Conservation (phyloP, 2,113 vertebrate species). For the Corydoras sp. region DNA sequence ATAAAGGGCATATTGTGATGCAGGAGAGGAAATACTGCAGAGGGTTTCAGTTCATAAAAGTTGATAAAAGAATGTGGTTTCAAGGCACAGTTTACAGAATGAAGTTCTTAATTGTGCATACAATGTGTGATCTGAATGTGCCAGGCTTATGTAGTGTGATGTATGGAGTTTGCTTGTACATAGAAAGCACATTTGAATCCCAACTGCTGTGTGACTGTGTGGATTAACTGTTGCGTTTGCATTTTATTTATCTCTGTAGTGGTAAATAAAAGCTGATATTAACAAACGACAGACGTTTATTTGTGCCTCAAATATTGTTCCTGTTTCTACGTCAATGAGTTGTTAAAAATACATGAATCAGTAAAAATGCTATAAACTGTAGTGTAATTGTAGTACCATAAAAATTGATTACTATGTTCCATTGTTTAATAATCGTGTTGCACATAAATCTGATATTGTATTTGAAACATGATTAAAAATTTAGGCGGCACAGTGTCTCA, state of each 20-base stretch:
- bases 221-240: slow-evolving; percentile 49
- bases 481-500: too few relatives aligned
- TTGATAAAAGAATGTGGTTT: slow-evolving; percentile 22
- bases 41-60: slow-evolving; percentile 1
- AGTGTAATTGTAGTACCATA: too few relatives aligned
- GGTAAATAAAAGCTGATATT: slow-evolving; percentile 60
- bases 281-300: slow-evolving; percentile 21
- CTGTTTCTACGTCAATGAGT: too few relatives aligned
- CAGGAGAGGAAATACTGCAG: neutral
- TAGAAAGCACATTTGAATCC: slow-evolving; percentile 46
- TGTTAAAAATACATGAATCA: too few relatives aligned
- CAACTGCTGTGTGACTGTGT: slow-evolving; percentile 57
- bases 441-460: too few relatives aligned
- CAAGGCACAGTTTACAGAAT: slow-evolving; percentile 30
- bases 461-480: too few relatives aligned
- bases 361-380: too few relatives aligned
- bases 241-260: slow-evolving; percentile 56
- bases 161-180: slow-evolving; percentile 51
- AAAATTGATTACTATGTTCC: too few relatives aligned
- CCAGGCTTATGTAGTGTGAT: slow-evolving; percentile 47
- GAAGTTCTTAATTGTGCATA: slow-evolving; percentile 28
- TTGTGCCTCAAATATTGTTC: neutral
- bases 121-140: slow-evolving; percentile 51
- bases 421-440: too few relatives aligned
- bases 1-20: neutral